These are phyloP conservation scores for Pitta sordida DNA, from an alignment of 2,113 vertebrate genomes.

Conservation along the genomic window DNA sequence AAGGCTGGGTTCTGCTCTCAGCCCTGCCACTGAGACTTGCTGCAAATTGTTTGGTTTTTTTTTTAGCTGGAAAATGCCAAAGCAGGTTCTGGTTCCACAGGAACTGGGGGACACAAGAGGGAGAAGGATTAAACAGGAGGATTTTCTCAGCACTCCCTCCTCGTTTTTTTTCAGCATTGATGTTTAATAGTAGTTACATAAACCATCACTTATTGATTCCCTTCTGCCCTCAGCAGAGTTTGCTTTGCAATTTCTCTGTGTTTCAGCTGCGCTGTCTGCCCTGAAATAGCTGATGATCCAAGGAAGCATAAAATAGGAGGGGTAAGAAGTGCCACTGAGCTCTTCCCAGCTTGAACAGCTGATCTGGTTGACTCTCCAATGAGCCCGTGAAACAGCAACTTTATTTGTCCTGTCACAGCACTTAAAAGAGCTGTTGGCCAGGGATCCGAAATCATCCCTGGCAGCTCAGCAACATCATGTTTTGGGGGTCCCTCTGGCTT, in stretches of 20 bases:
- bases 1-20: background rate
- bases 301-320: background rate
- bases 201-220: background rate
- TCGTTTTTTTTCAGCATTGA: background rate
- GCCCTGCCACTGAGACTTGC: background rate
- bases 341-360: background rate
- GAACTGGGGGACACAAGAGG: background rate
- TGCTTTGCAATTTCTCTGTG: background rate
- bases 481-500: background rate
- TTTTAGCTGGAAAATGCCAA: background rate
- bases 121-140: background rate
- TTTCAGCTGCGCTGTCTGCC: background rate
- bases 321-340: background rate
- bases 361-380: background rate
- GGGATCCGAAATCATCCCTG: background rate
- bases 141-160: background rate
- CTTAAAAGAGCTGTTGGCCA: background rate
- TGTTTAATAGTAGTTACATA: background rate
- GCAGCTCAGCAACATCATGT: fast-evolving
- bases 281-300: background rate
- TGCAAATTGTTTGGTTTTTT: fast-evolving
- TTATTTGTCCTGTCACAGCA: background rate
- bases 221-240: background rate
- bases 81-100: background rate
- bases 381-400: background rate